Evolutionary conservation across 2,797 vertebrate species (phyloP), one percentile per base, ranked within the genome.

Genomic region (Varecia variegata): DNA sequence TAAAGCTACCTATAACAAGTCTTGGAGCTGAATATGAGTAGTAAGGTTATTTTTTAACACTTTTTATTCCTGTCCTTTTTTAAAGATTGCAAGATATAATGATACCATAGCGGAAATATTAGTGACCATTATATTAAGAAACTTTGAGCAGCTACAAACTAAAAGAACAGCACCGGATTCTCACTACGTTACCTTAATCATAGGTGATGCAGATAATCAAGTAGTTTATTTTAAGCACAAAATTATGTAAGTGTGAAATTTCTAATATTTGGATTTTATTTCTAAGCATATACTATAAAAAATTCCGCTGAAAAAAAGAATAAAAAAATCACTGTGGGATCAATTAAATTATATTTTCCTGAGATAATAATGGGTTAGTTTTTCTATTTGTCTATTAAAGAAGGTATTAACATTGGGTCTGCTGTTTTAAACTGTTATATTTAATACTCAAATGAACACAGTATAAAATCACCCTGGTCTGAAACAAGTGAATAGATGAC

Each of bases 201-300:
- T 99, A 15, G 99, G 99, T 97, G 98, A 99, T 98, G 97, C 99
- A 96, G 99, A 99, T 98, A 99, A 99, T 98, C 98, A 98, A 71
- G 98, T 99, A 10, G 98, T 99, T 97, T 79, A 79, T 79, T 99
- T 99, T 98, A 98, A 99, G 86, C 99, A 99, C 88, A 99, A 99
- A 99, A 99, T 99, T 98, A 98, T 96, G 99, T 99, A 98, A 99
- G 99, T 98, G 93, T 97, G 43, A 80, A 91, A 94, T 93, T 70
- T 79, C 81, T 93, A 32, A 62, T 47, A 54, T 79, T 94, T 87
- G 79, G 21, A 50, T 65, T 95, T 97, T 97, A 79, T 68, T 62
- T 98, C 0, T 0, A 95, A 95, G 38, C 18, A 73, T 96, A 47
- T 95, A 81, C 20, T 84, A 9, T 92, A 84, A 85, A 67, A 81